These are phyloP conservation scores for Oophaga pumilio DNA, from an alignment of 2,113 vertebrate genomes.

Conservation along the genomic window DNA sequence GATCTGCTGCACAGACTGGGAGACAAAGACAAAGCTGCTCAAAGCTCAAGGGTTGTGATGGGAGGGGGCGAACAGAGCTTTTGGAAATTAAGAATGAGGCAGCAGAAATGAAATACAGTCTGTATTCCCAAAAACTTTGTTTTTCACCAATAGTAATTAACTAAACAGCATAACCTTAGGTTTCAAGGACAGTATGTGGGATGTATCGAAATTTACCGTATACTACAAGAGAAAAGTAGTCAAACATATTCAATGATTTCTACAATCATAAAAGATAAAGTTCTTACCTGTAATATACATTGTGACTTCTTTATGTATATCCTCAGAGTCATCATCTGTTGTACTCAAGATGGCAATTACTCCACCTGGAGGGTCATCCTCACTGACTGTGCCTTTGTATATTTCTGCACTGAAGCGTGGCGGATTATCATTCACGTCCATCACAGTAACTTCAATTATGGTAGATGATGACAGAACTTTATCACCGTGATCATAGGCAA, in stretches of 20 bases:
- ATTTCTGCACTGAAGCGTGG: conserved; percentile 94
- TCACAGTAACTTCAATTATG: conserved; percentile 84
- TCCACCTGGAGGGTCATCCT: conserved; percentile 88
- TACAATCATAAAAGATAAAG: not conserved
- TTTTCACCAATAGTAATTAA: not conserved
- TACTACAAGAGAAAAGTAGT: not conserved
- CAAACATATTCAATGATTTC: not conserved
- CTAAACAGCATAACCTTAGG: not conserved
- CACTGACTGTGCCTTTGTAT: conserved; percentile 97
- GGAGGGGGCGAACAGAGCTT: not conserved
- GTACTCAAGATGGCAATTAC: conserved; percentile 94
- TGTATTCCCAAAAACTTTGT: not conserved
- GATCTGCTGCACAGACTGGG: not conserved
- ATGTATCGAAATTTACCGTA: not conserved
- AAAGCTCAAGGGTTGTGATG: not conserved
- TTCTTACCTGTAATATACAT: conserved; percentile 89
- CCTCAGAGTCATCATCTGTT: conserved; percentile 87
- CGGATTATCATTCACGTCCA: conserved; percentile 92
- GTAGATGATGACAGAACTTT: conserved; percentile 80
- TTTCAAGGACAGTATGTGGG: not conserved
- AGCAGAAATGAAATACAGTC: not conserved
- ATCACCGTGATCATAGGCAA: conserved; percentile 89
- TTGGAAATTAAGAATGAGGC: not conserved
- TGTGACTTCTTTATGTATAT: conserved; percentile 86
- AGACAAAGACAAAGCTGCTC: not conserved